Base-by-base conservation (phyloP, 2,113 vertebrate genomes). In the Ceyx cyanopectus region DNA sequence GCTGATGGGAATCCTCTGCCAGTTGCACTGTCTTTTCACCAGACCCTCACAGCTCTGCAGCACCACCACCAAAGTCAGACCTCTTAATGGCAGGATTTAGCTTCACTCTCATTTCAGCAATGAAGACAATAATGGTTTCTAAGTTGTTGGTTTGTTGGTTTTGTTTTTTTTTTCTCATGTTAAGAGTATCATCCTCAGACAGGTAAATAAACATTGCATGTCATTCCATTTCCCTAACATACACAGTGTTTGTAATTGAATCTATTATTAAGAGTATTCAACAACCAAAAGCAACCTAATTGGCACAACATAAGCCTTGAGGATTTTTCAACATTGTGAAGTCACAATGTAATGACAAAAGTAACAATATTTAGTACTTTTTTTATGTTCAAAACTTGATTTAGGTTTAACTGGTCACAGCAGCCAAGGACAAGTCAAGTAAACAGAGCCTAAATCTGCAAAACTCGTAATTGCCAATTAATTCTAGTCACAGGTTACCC, bases 231-330 rank as follows among this genome's bases (percentile, higher is more conserved):
- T 91, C 27, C 18, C 4, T 79, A 85, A 81, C 12, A 41, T n/a
- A 72, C 26, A 57, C 16, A 61, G 27, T 32, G 17, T 26, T 60
- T 87, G 41, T 65, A 76, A 76, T 5, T 85, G 14, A 85, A 41
- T 87, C 92, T 92, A 69, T 92, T 91, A 79, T 87, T 94, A 81
- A 82, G 63, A 82, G 41, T 79, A 80, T 84, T 90, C 61, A 53
- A 6, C 53, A 72, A 40, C 2, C 72, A 66, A 89, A 91, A 91
- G 15, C 57, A 61, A 81, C 22, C 23, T 91, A 90, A 93, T 91
- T 92, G 91, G 54, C 62, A 46, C 68, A 70, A 69, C 41, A 37
- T 13, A n/a, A 48, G 50, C 75, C 81, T 69, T 17, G 24, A 41
- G 70, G 58, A 62, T 87, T 84, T 87, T 89, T 57, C 6, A 68